A percentile compares a stretch with the other conserved stretches of the same genome.
phyloP scores from a whole-genome alignment of 2,113 vertebrate genomes.

The Echinops telfairi region DNA sequence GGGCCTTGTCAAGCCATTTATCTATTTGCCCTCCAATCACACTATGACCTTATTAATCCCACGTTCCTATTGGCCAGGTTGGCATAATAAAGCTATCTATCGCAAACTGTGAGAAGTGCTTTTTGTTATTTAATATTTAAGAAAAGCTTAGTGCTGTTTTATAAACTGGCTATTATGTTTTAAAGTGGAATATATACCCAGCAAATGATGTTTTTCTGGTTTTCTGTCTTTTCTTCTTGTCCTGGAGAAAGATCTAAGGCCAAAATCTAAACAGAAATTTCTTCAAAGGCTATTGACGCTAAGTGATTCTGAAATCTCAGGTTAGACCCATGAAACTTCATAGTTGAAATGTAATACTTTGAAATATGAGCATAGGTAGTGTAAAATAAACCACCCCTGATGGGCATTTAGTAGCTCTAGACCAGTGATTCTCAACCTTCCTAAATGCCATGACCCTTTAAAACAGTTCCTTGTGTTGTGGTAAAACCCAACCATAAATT shows the following conservation, averaged over 20 bases:
- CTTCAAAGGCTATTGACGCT: constrained; percentile 42
- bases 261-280: constrained; percentile 20
- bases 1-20: too few species aligned
- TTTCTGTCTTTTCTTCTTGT: not conserved
- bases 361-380: not conserved
- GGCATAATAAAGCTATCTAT: too few species aligned
- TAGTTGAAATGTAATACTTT: constrained; percentile 28
- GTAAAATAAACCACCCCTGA: not conserved
- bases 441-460: too few species aligned
- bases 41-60: too few species aligned
- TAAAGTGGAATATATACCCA: not conserved
- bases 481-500: too few species aligned
- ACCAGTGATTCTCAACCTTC: not conserved
- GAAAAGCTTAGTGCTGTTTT: not conserved
- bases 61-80: too few species aligned
- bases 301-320: constrained; percentile 48
- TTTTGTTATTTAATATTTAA: not conserved
- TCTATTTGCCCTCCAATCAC: too few species aligned
- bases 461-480: too few species aligned
- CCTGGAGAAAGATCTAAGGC: constrained; percentile 3
- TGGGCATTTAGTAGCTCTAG: not conserved
- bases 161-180: not conserved
- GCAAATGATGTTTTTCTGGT: not conserved
- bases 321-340: constrained; percentile 5
- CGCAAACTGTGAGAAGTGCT: not conserved